phyloP scores from a whole-genome alignment of 2,888 invertebrate genomes.

The Drosophila lacicola region DNA sequence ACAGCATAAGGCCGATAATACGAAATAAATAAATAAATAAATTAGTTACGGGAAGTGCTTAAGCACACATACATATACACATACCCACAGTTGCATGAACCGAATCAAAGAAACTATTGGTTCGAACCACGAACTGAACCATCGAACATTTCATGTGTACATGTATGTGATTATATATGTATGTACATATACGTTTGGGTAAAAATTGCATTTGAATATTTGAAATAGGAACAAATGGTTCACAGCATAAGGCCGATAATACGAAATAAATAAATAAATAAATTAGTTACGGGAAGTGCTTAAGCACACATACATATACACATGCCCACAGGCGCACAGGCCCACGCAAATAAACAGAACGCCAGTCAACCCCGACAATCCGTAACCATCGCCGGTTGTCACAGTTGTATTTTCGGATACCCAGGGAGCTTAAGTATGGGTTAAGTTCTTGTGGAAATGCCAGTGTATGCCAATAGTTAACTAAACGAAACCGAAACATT shows the following conservation, averaged over 20 bases:
- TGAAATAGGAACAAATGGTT: not conserved
- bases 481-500: not conserved
- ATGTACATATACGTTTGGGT: not conserved
- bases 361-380: not conserved
- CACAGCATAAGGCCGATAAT: not conserved
- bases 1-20: not conserved
- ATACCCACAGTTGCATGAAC: no score
- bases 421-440: not conserved
- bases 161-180: not conserved
- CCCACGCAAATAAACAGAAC: not conserved
- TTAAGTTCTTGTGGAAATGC: not conserved
- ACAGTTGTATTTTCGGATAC: not conserved
- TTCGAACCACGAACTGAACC: no score
- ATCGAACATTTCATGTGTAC: no score
- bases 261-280: conserved; percentile 6
- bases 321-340: no score
- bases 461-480: not conserved
- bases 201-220: not conserved
- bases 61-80: no score
- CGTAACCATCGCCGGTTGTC: not conserved
- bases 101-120: no score
- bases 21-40: conserved; percentile 8
- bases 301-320: not conserved
- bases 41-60: conserved; percentile 6
- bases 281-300: conserved; percentile 8